phyloP scores from a whole-genome alignment of 2,113 vertebrate genomes.

The Machaerirhynchus nigripectus region DNA sequence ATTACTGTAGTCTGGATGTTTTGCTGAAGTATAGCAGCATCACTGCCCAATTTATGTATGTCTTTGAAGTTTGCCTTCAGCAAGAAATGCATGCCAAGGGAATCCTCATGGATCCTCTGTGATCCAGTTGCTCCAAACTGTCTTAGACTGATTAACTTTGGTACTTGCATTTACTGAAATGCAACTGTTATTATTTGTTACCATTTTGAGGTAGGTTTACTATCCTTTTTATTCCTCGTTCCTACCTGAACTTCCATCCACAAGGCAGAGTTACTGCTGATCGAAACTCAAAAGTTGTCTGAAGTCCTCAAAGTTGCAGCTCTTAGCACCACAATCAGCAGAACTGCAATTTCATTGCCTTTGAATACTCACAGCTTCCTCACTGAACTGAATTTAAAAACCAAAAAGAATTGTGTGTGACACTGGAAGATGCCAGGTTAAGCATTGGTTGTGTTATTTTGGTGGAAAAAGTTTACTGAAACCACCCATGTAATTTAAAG shows the following conservation, averaged over 20 bases:
- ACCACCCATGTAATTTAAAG: not conserved
- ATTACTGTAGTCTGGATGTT: not conserved
- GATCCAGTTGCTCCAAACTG: not conserved
- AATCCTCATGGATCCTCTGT: not conserved
- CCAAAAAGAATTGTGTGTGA: not conserved
- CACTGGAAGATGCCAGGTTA: not conserved
- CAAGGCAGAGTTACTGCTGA: not conserved
- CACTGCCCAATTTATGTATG: not conserved
- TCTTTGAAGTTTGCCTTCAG: not conserved
- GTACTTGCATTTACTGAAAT: not conserved
- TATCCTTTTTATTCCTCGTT: not conserved
- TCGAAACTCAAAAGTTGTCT: not conserved
- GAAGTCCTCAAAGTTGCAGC: not conserved
- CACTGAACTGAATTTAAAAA: not conserved
- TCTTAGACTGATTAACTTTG: not conserved
- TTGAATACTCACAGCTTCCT: not conserved
- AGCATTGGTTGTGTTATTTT: not conserved
- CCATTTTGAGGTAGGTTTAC: not conserved
- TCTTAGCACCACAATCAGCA: not conserved
- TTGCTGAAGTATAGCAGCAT: not conserved
- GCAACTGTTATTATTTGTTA: not conserved
- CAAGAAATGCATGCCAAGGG: not conserved
- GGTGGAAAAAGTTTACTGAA: constrained; percentile 13
- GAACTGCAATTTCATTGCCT: not conserved
- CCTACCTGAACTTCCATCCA: not conserved